These are phyloP conservation scores for Cyphomyrmex costatus DNA, from an alignment of 1,140 invertebrate genomes.

Conservation along the genomic window DNA sequence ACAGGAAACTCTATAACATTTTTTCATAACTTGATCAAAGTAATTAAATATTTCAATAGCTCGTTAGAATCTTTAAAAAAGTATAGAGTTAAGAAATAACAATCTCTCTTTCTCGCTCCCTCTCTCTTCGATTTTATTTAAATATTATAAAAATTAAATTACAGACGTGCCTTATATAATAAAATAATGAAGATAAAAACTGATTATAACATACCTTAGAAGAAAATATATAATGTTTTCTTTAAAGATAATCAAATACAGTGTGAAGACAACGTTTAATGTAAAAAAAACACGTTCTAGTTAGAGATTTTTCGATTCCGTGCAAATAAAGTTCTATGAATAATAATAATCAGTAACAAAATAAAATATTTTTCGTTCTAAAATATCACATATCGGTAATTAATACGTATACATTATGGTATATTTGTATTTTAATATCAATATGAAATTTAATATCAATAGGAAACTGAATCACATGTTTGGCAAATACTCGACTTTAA, in stretches of 20 bases:
- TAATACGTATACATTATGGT: not conserved
- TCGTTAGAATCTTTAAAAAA: not conserved
- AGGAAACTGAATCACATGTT: not conserved
- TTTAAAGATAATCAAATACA: not conserved
- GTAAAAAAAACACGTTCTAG: not conserved
- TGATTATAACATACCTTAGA: not conserved
- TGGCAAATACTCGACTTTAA: not conserved
- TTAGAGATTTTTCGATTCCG: not conserved
- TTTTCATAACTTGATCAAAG: slow-evolving; percentile 9
- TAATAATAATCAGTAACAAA: not conserved
- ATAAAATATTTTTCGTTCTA: not conserved
- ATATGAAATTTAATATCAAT: not conserved
- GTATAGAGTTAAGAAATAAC: not conserved
- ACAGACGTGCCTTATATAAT: not conserved
- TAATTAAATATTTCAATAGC: not conserved
- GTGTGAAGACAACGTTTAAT: not conserved
- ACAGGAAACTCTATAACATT: not conserved
- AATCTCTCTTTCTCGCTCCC: no score
- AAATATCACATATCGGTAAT: not conserved
- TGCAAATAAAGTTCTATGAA: not conserved
- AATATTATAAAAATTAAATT: not conserved
- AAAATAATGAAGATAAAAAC: not conserved
- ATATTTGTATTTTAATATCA: not conserved
- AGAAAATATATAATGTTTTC: not conserved
- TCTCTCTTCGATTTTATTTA: no score